Evolutionary conservation across 2,888 invertebrate genomes (phyloP).

Genomic region (Orgyia antiqua): DNA sequence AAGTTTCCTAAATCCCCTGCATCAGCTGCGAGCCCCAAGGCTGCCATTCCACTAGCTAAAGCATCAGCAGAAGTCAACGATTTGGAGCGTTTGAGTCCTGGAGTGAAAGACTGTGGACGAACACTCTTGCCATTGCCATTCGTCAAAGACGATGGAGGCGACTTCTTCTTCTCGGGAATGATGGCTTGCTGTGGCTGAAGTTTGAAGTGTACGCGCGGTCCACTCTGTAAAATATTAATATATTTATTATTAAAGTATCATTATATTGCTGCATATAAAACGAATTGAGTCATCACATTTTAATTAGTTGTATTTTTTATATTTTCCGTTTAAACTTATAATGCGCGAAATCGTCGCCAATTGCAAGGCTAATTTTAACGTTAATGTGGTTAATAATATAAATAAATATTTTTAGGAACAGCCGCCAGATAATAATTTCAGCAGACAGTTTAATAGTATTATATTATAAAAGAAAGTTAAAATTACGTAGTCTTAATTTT

Average conservation of each 20-base stretch:
- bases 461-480: too few relatives aligned
- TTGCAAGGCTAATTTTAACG: too few relatives aligned
- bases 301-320: too few relatives aligned
- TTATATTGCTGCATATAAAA: not conserved
- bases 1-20: slow-evolving; percentile 87
- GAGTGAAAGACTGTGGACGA: slow-evolving; percentile 60
- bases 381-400: too few relatives aligned
- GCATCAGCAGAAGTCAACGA: slow-evolving; percentile 88
- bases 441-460: too few relatives aligned
- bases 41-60: slow-evolving; percentile 81
- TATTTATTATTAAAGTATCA: not conserved
- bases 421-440: too few relatives aligned
- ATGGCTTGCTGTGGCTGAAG: slow-evolving; percentile 63
- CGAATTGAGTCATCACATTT: not conserved
- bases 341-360: too few relatives aligned
- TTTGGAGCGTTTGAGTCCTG: slow-evolving; percentile 87
- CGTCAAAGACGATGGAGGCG: slow-evolving; percentile 58
- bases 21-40: slow-evolving; percentile 83
- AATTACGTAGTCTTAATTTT: too few relatives aligned
- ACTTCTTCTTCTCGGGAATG: slow-evolving; percentile 67
- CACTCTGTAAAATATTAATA: slow-evolving; percentile 44
- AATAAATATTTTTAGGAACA: too few relatives aligned
- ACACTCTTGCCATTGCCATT: slow-evolving; percentile 67
- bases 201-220: slow-evolving; percentile 80
- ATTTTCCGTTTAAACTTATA: too few relatives aligned